Base-by-base conservation (phyloP, 2,888 invertebrate species). In the Idaea dimidiata region DNA sequence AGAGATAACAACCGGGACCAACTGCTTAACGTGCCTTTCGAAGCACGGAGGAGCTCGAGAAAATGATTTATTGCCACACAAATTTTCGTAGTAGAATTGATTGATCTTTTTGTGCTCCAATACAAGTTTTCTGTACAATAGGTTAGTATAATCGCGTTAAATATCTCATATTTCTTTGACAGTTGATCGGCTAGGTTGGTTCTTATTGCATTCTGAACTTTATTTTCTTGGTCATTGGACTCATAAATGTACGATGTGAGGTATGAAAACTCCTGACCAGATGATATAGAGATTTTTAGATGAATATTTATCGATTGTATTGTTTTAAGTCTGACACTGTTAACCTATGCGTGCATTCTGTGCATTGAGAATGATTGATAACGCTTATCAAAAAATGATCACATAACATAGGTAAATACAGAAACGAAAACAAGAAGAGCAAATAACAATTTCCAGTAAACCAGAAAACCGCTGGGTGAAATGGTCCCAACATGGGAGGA, bases 251-350 rank as follows among this genome's bases (percentile, higher is more conserved):
- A 10, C 14, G 43, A 8, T 8, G 0, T 14, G 10, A 43, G 43
- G 0, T 8, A 2, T 14, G 1, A 43, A 14, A 43, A 43, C 43
- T 43, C 43, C 10, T 32, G 32, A 32, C 32, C 43, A 43, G 43
- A 43, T 10, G 14, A 14, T 43, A 85, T 87, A 81, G 79, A 81
- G 79, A 83, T 77, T 81, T 80, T 78, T 77, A 80, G 86, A 87
- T 86, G 74, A 73, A 77, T 82, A 81, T 78, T 76, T 79, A 81
- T 80, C 72, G 74, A 71, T 70, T 66, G 74, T 73, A 81, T 83
- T 81, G 79, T 83, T 68, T 76, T 72, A 67, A 63, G 71, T 63
- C 72, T 72, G 65, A 81, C 81, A 78, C 80, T 78, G 73, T 72
- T 74, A 43, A 43, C 14, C 43, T 43, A 24, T 10, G 43, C 3